Conservation (phyloP, 2,113 vertebrate species). For the Vireo altiloquus region DNA sequence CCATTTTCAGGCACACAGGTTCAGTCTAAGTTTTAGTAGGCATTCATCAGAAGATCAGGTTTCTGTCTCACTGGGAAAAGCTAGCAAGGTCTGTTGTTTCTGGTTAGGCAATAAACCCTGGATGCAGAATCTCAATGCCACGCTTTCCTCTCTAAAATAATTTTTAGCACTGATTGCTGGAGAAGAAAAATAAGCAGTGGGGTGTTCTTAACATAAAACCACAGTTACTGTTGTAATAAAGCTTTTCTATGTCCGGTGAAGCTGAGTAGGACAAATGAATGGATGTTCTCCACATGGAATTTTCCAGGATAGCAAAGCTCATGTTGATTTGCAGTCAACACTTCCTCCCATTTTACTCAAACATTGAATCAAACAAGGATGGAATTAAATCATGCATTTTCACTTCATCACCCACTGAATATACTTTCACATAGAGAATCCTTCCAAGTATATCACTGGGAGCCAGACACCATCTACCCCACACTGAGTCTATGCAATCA, state of each 20-base stretch:
- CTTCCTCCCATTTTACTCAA: conserved; percentile 42
- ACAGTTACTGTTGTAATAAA: not conserved
- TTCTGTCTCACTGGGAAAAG: not conserved
- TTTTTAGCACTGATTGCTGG: not conserved
- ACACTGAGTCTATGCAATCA: conserved; percentile 38
- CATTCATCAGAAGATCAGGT: not conserved
- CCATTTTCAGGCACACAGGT: not conserved
- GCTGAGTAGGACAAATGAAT: not conserved
- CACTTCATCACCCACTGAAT: conserved; percentile 42
- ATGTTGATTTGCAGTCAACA: conserved; percentile 12
- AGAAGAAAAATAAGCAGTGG: not conserved
- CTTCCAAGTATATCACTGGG: conserved; percentile 38
- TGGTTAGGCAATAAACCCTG: not conserved
- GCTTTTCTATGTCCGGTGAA: not conserved
- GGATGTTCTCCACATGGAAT: not conserved
- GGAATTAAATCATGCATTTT: conserved; percentile 27
- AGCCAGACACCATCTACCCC: conserved; percentile 56
- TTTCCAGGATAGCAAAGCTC: not conserved
- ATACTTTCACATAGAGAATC: not conserved
- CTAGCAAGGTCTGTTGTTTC: not conserved
- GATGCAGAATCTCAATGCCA: not conserved
- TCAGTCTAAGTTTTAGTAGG: not conserved
- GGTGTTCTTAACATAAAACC: not conserved
- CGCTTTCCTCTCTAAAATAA: not conserved
- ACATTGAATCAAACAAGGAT: conserved; percentile 19